Evolutionary conservation across 2,888 invertebrate genomes (phyloP).

Genomic region (Hymenopus coronatus): DNA sequence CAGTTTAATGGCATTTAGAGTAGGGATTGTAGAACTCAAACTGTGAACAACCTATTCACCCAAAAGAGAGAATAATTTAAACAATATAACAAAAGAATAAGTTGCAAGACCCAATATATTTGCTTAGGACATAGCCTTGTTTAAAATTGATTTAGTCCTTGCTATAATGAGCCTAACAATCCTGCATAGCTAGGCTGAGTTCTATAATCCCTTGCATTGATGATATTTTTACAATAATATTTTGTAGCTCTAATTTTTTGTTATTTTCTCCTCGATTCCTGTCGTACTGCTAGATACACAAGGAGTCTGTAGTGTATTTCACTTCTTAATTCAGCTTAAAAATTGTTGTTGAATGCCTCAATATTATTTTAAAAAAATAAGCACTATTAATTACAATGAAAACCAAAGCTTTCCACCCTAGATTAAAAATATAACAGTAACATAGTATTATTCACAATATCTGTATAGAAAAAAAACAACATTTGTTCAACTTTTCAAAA

Average conservation of each 20-base stretch:
- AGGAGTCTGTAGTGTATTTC: background rate
- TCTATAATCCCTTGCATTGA: too few species aligned
- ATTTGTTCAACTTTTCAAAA: background rate
- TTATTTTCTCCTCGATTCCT: too few species aligned
- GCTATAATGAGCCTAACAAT: too few species aligned
- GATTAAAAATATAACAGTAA: background rate
- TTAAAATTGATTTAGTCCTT: too few species aligned
- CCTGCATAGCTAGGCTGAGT: too few species aligned
- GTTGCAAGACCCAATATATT: too few species aligned
- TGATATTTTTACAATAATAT: too few species aligned
- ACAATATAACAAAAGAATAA: background rate
- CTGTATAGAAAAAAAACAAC: background rate
- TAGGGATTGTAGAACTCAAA: background rate
- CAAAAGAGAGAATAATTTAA: background rate
- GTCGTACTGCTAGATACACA: too few species aligned
- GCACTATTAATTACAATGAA: background rate
- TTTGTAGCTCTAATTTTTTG: too few species aligned
- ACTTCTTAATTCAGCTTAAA: background rate
- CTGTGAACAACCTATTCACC: too few species aligned
- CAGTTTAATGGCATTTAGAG: background rate
- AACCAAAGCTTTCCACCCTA: background rate
- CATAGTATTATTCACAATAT: background rate
- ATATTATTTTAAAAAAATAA: background rate
- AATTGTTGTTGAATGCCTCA: background rate
- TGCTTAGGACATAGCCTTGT: too few species aligned